Conservation (phyloP, 2,888 invertebrate genomes). For the Eupithecia centaureata region DNA sequence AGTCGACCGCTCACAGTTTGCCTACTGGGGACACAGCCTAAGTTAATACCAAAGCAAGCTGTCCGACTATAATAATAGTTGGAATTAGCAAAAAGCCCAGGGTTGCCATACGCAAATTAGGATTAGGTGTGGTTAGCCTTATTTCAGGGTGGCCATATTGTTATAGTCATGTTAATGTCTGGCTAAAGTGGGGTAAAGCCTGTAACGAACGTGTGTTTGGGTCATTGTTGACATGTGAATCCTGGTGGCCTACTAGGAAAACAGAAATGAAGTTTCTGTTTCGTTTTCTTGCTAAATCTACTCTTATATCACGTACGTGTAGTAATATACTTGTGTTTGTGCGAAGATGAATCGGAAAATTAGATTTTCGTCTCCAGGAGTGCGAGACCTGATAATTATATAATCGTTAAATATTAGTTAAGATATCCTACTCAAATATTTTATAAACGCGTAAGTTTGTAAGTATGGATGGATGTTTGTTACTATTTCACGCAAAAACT, state of each 20-base stretch:
- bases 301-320: too few species aligned
- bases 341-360: too few species aligned
- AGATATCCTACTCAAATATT: too few species aligned
- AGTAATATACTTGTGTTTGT: too few species aligned
- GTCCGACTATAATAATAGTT: background rate
- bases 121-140: constrained; percentile 3
- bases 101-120: constrained; percentile 4
- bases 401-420: background rate
- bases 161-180: background rate
- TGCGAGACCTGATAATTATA: background rate
- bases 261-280: background rate
- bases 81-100: constrained; percentile 1
- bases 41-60: background rate
- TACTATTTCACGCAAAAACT: too few species aligned
- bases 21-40: too few species aligned
- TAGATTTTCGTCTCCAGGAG: background rate
- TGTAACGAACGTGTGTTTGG: background rate
- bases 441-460: too few species aligned
- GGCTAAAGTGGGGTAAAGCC: background rate
- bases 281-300: background rate
- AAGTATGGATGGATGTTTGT: too few species aligned
- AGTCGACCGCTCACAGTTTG: too few species aligned
- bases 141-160: background rate
- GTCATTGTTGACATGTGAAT: background rate
- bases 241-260: background rate